phyloP scores from a whole-genome alignment of 2,888 invertebrate species.

The Sacculina carcini region DNA sequence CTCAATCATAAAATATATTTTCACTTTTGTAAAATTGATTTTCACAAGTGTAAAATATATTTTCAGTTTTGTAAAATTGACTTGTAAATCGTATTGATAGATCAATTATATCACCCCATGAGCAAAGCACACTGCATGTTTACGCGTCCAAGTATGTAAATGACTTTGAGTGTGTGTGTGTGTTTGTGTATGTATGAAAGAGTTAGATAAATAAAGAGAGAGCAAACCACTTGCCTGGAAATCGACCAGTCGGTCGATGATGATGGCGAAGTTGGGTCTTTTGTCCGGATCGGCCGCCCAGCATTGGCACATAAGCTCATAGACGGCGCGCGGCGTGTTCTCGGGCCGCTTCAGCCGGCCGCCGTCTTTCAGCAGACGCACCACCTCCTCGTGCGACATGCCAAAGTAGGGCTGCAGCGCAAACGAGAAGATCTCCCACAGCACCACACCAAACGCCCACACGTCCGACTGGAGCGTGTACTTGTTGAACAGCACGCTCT shows the following conservation, averaged over 20 bases:
- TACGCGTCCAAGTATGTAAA: too few species aligned
- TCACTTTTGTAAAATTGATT: too few species aligned
- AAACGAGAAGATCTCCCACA: slow-evolving; percentile 93
- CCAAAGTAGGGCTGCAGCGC: slow-evolving; percentile 90
- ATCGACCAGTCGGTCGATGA: slow-evolving; percentile 18
- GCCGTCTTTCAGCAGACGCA: slow-evolving; percentile 75
- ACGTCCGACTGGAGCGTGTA: slow-evolving; percentile 89
- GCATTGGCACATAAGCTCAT: slow-evolving; percentile 76
- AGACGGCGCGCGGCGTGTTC: slow-evolving; percentile 51
- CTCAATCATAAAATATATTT: too few species aligned
- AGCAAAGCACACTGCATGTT: neutral
- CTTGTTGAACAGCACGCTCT: slow-evolving; percentile 84
- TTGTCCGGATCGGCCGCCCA: slow-evolving; percentile 66
- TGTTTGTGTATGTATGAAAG: neutral
- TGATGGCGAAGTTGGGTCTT: slow-evolving; percentile 44
- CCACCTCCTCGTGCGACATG: slow-evolving; percentile 84
- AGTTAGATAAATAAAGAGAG: neutral
- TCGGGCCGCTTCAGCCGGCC: slow-evolving; percentile 72
- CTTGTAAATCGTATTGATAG: too few species aligned
- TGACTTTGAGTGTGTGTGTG: too few species aligned
- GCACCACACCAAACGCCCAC: slow-evolving; percentile 86
- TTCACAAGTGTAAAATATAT: too few species aligned
- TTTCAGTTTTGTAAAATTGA: too few species aligned
- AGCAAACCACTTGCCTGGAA: slow-evolving; percentile 16
- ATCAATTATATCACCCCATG: neutral